A percentile compares a stretch with the other conserved stretches of the same genome.
Conservation (phyloP, 2,113 vertebrate species). For the Sterna hirundo region DNA sequence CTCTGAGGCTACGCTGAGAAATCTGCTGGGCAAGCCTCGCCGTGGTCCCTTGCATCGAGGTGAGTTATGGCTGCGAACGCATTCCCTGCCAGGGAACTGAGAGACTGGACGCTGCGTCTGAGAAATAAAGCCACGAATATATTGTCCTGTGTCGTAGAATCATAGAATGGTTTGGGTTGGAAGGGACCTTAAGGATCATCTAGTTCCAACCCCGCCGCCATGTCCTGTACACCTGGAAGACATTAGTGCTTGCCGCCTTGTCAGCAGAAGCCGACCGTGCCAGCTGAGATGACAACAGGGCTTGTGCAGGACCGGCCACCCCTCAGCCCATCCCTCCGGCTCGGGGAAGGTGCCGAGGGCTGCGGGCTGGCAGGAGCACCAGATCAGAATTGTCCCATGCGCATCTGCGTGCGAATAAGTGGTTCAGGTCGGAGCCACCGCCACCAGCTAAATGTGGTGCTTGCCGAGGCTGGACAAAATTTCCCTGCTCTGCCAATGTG, state of each 20-base stretch:
- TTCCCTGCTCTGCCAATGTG: neutral
- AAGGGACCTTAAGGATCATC: too few species aligned
- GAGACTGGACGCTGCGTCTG: neutral
- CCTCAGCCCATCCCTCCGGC: neutral
- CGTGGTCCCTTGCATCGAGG: neutral
- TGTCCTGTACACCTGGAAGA: neutral
- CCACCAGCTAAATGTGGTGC: neutral
- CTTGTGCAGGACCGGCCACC: neutral
- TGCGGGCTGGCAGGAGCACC: neutral
- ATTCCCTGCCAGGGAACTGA: neutral
- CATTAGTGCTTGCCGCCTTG: neutral
- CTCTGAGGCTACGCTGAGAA: neutral
- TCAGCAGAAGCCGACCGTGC: accelerated
- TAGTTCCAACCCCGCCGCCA: too few species aligned
- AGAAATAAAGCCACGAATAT: neutral
- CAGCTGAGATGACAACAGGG: accelerated
- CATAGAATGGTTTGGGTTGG: too few species aligned
- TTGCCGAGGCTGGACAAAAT: neutral
- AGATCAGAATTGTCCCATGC: neutral
- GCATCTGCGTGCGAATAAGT: neutral
- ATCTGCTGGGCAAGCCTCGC: neutral
- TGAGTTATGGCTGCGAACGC: neutral
- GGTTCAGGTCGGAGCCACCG: neutral
- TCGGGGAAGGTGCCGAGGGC: neutral
- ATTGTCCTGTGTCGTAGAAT: neutral